Conservation (phyloP, 2,888 invertebrate species). For the Euplagia quadripunctaria region DNA sequence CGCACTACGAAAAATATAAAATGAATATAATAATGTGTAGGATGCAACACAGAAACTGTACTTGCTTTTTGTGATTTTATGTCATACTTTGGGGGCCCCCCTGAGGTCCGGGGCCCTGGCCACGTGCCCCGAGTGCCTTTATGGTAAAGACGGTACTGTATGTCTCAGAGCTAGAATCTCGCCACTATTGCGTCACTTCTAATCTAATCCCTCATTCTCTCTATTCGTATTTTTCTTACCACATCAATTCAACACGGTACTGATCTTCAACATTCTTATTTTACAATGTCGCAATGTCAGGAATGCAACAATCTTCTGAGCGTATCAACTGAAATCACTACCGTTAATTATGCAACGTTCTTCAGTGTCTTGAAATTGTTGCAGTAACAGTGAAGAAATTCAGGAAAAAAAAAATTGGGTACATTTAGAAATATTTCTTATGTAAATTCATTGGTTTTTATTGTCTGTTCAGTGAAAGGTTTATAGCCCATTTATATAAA, state of each 20-base stretch:
- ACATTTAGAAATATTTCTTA: slow-evolving; percentile 3
- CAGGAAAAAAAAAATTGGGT: not conserved
- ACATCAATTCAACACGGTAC: not conserved
- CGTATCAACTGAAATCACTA: not conserved
- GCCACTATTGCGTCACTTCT: not conserved
- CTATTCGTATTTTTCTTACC: not conserved
- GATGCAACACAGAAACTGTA: no score
- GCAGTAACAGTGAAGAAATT: not conserved
- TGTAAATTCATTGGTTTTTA: slow-evolving; percentile 2
- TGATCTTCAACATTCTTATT: not conserved
- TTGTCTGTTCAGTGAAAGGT: not conserved
- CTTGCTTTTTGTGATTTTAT: no score
- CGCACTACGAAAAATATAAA: no score
- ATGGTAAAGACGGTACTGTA: no score
- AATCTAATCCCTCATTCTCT: not conserved
- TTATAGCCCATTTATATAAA: not conserved
- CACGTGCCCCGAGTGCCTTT: no score
- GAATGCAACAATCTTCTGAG: not conserved
- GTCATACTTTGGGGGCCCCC: no score
- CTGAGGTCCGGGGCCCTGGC: no score
- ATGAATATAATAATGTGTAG: no score
- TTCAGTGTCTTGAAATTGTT: not conserved
- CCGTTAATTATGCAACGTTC: not conserved
- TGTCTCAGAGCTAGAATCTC: not conserved
- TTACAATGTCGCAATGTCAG: not conserved